Conservation (phyloP, 1,140 invertebrate genomes). For the Homalodisca vitripennis region DNA sequence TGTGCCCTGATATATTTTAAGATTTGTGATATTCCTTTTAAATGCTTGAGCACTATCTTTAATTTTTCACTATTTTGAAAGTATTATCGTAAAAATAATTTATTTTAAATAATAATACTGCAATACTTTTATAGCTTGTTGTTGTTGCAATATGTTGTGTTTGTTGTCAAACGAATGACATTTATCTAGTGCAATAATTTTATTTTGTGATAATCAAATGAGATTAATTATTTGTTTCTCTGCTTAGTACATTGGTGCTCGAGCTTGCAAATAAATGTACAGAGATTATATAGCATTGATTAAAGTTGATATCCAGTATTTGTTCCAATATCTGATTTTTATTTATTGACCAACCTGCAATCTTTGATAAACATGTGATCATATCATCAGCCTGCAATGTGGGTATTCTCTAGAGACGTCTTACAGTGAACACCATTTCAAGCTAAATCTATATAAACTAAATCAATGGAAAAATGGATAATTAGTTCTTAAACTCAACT, state of each 20-base stretch:
- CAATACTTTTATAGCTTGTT: conserved; percentile 12
- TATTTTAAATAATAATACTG: neutral
- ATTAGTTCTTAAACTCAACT: too few species aligned
- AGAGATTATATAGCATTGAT: conserved; percentile 22
- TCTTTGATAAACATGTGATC: too few species aligned
- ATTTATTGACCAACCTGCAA: neutral
- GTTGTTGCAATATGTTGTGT: conserved; percentile 3
- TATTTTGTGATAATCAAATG: neutral
- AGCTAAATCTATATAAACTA: too few species aligned
- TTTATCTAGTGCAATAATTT: conserved; percentile 13
- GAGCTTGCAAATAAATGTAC: conserved; percentile 21
- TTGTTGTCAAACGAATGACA: conserved; percentile 1
- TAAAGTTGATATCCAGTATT: conserved; percentile 3
- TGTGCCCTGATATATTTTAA: conserved; percentile 89
- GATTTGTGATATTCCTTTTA: conserved; percentile 1
- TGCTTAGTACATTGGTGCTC: conserved; percentile 16
- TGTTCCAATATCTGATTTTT: too few species aligned
- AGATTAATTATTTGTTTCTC: neutral
- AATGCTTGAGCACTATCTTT: neutral
- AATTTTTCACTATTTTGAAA: neutral
- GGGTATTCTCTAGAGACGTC: too few species aligned
- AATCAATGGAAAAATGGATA: too few species aligned
- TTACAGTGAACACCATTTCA: too few species aligned
- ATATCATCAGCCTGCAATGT: too few species aligned
- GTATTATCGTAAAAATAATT: neutral